Base-by-base conservation (phyloP, 2,888 invertebrate genomes). In the Hypena proboscidalis region DNA sequence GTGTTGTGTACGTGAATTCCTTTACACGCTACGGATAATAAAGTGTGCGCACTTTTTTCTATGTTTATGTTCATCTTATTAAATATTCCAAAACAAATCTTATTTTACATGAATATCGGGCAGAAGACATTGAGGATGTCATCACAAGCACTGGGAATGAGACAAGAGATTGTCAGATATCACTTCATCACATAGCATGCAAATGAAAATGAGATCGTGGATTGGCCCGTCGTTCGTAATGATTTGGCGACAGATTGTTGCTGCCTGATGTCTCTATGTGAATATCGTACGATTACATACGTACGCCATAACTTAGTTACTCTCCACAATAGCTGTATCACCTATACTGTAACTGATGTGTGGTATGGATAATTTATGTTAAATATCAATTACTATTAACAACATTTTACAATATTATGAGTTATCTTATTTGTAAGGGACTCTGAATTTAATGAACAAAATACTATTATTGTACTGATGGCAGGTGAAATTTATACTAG, bases 281-380 rank as follows among this genome's bases (percentile, higher is more conserved):
- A 23, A 6, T 33, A 42, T 31, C 33, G 39, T 44, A 51, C 51
- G 62, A 22, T 26, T 31, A 17, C 32, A 22, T 21, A 29, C 33
- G 41, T 33, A 38, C 32, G 41, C 47, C 42, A 38, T 52, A 47
- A 61, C 64, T 61, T 65, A 58, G 44, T 65, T 64, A 64, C 64
- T 64, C 64, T 64, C 64, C 64, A 64, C 64, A 64, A 66, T 64
- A 62, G 52, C 62, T 66, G 58, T 51, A 49, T 52, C 53, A 62
- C 38, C 30, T 40, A 34, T 13, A 26, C 50, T 49, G 15, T 23
- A 41, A 49, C 25, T 10, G 8, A 19, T 19, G 2, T 29, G 14
- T 20, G 20, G 10, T 19, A 17, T 27, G 3, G 6, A 15, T 26
- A 19, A 41, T 55, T 39, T 55, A 37, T 58, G 36, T 44, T 38